A percentile compares a stretch with the other conserved stretches of the same genome.
These are phyloP conservation scores for Typhlichthys eigenmanni DNA, from an alignment of 2,797 vertebrate species.

Conservation along the genomic window DNA sequence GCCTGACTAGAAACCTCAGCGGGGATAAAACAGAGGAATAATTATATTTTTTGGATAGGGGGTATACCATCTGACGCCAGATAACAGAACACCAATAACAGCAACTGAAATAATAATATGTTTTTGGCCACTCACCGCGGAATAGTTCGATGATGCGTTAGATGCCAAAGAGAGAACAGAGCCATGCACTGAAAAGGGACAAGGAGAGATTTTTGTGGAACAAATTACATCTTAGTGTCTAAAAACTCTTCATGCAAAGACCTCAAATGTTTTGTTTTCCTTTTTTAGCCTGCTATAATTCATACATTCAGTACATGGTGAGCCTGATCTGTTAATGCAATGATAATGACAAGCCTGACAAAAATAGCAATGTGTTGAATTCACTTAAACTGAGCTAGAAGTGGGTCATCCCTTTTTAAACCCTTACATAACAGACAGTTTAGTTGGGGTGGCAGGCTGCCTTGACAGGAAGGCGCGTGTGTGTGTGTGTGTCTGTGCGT, in stretches of 20 bases:
- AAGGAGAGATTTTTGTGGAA: not conserved
- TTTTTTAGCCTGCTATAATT: not conserved
- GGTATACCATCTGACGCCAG: not conserved
- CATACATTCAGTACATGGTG: not conserved
- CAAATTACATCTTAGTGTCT: not conserved
- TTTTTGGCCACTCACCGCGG: conserved; percentile 84
- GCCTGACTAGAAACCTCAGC: not conserved
- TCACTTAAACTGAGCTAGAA: not conserved
- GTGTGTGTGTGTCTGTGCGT: no score
- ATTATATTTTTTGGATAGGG: no score
- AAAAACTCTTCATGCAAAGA: not conserved
- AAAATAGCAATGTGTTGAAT: not conserved
- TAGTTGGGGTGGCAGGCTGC: no score
- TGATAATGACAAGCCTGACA: not conserved
- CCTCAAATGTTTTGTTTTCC: not conserved
- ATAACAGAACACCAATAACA: not conserved
- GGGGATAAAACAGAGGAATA: not conserved
- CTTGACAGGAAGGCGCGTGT: no score
- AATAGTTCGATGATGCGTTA: conserved; percentile 95
- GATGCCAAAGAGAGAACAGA: conserved; percentile 96
- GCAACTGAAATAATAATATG: not conserved
- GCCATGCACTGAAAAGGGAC: conserved; percentile 86
- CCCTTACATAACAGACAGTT: conserved; percentile 1
- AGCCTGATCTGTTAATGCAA: not conserved
- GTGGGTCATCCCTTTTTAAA: conserved; percentile 6